A percentile compares a stretch with the other conserved stretches of the same genome.
Conservation (phyloP, 2,888 invertebrate genomes). For the Ganaspis brasiliensis region DNA sequence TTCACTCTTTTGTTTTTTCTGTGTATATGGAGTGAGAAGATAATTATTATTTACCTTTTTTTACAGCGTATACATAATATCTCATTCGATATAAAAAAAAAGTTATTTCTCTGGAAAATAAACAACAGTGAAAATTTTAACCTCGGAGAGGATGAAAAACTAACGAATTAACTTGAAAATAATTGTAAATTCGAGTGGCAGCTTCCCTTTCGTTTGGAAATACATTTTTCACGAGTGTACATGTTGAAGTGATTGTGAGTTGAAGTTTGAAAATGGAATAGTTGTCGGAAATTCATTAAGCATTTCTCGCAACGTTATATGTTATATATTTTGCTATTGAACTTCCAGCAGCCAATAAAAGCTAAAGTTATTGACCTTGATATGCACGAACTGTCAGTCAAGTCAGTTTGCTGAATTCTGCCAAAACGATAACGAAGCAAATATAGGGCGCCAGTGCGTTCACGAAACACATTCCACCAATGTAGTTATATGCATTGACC, state of each 20-base stretch:
- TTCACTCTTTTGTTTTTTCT: no score
- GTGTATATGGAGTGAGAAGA: no score
- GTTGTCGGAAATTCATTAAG: not conserved
- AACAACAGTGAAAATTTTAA: no score
- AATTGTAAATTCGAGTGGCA: no score
- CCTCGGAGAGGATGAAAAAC: no score
- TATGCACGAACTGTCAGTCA: conserved; percentile 21
- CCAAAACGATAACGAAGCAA: conserved; percentile 34
- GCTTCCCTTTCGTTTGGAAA: not conserved
- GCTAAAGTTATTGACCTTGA: conserved; percentile 10
- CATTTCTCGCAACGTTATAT: conserved; percentile 8
- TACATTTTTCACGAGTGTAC: not conserved
- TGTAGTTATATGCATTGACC: not conserved
- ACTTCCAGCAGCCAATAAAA: not conserved
- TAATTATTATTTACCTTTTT: no score
- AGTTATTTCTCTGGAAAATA: no score
- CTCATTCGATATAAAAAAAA: no score
- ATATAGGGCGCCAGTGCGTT: conserved; percentile 20
- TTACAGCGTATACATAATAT: no score
- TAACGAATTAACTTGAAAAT: no score
- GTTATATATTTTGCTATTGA: not conserved
- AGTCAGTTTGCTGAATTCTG: conserved; percentile 10
- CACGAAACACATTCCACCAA: conserved; percentile 2
- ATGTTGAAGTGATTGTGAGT: not conserved
- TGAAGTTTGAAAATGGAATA: not conserved